phyloP scores from a whole-genome alignment of 2,113 vertebrate species.

The Microcebus murinus region DNA sequence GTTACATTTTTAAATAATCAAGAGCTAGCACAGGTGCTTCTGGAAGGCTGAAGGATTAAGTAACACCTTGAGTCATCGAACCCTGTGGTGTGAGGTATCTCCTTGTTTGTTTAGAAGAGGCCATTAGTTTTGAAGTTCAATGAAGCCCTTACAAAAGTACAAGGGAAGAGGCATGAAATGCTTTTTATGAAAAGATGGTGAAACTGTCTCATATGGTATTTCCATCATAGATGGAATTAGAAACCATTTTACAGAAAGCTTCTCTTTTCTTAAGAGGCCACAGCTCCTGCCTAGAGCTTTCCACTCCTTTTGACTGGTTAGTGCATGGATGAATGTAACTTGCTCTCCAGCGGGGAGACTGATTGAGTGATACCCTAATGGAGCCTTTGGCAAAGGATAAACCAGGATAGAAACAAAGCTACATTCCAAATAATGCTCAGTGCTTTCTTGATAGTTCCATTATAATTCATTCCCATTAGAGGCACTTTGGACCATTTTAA shows the following conservation, averaged over 20 bases:
- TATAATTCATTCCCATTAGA: constrained; percentile 46
- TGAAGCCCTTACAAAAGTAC: background rate
- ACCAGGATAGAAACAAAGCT: constrained; percentile 49
- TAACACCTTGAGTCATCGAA: background rate
- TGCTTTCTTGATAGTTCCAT: constrained; percentile 25
- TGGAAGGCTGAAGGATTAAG: constrained; percentile 34
- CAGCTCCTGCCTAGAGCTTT: background rate
- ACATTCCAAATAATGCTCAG: constrained; percentile 32
- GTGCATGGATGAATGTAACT: background rate
- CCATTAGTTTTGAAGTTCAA: background rate
- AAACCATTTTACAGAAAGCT: background rate
- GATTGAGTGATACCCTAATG: constrained; percentile 43
- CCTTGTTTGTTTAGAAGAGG: constrained; percentile 10
- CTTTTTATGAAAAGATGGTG: background rate
- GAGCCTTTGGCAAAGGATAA: constrained; percentile 24
- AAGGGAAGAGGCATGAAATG: background rate
- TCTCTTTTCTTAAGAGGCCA: background rate
- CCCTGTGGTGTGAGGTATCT: background rate
- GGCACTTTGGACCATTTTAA: constrained; percentile 56
- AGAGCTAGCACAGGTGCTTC: background rate
- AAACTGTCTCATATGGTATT: background rate
- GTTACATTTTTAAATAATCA: constrained; percentile 5
- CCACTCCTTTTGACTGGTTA: background rate
- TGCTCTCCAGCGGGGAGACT: constrained; percentile 36
- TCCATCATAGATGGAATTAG: background rate